Evolutionary conservation across 64 coral and sea anemone species (phyloP).

Genomic region (Montipora cactus): DNA sequence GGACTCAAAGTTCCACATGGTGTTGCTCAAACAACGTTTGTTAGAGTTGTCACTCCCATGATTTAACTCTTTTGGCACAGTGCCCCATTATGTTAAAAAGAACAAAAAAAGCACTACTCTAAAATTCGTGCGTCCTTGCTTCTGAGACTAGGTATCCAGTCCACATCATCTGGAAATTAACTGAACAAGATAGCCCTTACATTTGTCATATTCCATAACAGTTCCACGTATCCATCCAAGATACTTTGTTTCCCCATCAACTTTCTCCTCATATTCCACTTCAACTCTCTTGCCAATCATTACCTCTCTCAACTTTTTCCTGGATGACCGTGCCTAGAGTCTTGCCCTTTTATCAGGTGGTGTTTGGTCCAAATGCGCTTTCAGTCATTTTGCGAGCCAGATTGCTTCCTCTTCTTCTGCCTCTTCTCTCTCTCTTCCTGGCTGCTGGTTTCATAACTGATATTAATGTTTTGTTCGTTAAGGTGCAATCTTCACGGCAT

Average conservation of each 20-base stretch:
- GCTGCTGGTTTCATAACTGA: neutral
- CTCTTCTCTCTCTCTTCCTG: conserved; percentile 16
- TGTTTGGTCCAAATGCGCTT: conserved; percentile 10
- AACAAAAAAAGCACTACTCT: neutral
- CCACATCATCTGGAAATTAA: conserved; percentile 25
- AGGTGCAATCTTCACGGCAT: conserved; percentile 15
- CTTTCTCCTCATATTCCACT: conserved; percentile 50
- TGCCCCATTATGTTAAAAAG: too few relatives aligned
- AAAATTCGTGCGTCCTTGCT: neutral
- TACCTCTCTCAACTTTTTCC: conserved; percentile 18
- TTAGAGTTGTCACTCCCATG: too few relatives aligned
- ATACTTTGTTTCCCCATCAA: conserved; percentile 6
- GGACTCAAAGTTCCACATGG: too few relatives aligned
- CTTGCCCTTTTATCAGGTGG: conserved; percentile 31
- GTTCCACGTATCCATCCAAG: conserved; percentile 39
- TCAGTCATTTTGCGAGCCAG: neutral
- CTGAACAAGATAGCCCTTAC: conserved; percentile 43
- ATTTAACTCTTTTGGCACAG: too few relatives aligned
- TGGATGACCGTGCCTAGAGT: neutral
- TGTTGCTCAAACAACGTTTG: too few relatives aligned
- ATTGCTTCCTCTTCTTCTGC: neutral
- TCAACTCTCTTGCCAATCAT: conserved; percentile 22
- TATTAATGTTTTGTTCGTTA: conserved; percentile 34
- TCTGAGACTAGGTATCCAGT: conserved; percentile 26
- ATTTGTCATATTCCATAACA: conserved; percentile 46